Conservation (phyloP, 2,113 vertebrate species). For the Lucifuga dentata region DNA sequence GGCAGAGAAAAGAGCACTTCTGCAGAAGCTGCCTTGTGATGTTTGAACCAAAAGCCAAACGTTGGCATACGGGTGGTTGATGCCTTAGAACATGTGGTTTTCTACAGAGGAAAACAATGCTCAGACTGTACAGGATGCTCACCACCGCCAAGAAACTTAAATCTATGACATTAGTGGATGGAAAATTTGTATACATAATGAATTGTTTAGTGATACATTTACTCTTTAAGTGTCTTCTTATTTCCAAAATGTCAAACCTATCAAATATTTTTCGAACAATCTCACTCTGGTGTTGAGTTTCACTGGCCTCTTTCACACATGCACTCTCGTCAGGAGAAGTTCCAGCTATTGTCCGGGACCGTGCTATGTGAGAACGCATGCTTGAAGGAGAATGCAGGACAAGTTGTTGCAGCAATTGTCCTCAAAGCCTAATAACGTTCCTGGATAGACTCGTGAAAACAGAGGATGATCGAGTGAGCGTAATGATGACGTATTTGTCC, state of each 20-base stretch:
- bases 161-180: slow-evolving; percentile 12
- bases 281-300: slow-evolving; percentile 11
- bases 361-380: too few species aligned
- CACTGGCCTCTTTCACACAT: slow-evolving; percentile 38
- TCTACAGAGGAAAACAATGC: slow-evolving; percentile 10
- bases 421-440: too few species aligned
- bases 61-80: slow-evolving; percentile 18
- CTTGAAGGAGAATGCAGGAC: too few species aligned
- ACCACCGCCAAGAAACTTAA: slow-evolving; percentile 30
- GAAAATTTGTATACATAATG: slow-evolving; percentile 18
- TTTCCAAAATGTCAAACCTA: slow-evolving; percentile 54
- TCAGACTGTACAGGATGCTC: slow-evolving; percentile 12
- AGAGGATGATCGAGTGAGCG: too few species aligned
- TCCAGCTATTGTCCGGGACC: too few species aligned
- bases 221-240: slow-evolving; percentile 22
- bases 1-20: slow-evolving; percentile 9
- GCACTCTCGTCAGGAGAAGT: too few species aligned
- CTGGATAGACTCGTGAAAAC: too few species aligned
- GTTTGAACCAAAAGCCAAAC: slow-evolving; percentile 38
- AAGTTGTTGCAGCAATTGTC: too few species aligned
- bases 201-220: too few species aligned
- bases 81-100: slow-evolving; percentile 51
- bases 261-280: slow-evolving; percentile 52
- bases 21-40: slow-evolving; percentile 22
- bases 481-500: too few species aligned